phyloP scores from a whole-genome alignment of 2,113 vertebrate genomes.

The Leptobrachium ailaonicum region DNA sequence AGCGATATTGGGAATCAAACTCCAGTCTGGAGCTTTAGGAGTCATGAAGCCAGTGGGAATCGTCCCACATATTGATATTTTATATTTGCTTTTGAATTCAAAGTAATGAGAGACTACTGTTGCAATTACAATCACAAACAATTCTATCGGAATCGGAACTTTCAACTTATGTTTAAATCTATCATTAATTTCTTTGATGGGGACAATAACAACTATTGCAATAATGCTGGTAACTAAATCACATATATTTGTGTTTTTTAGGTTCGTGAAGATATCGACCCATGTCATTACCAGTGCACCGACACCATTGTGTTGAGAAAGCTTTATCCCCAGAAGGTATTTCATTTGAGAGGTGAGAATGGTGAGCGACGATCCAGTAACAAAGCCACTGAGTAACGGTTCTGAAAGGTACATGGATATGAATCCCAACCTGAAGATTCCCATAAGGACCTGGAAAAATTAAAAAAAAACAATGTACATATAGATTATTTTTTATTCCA shows the following conservation, averaged over 20 bases:
- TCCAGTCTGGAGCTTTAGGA: constrained; percentile 54
- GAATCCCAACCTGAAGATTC: constrained; percentile 61
- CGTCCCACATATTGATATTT: constrained; percentile 53
- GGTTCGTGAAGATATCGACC: constrained; percentile 60
- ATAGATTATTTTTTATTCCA: neutral
- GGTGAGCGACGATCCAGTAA: constrained; percentile 59
- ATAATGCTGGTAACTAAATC: constrained; percentile 61
- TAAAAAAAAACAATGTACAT: constrained; percentile 13
- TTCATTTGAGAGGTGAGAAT: constrained; percentile 66
- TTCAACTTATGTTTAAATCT: constrained; percentile 59
- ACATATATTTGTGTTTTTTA: constrained; percentile 60
- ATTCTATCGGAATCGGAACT: constrained; percentile 58
- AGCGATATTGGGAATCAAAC: constrained; percentile 60
- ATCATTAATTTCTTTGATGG: constrained; percentile 64
- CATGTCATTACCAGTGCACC: constrained; percentile 59
- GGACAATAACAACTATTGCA: constrained; percentile 58
- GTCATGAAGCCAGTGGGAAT: constrained; percentile 64
- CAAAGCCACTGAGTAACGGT: constrained; percentile 64
- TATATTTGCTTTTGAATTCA: constrained; percentile 48
- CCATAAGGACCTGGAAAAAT: constrained; percentile 63
- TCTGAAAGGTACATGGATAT: constrained; percentile 64
- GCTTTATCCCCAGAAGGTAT: constrained; percentile 63
- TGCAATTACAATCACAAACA: constrained; percentile 59
- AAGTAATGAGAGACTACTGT: constrained; percentile 56
- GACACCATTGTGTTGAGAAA: constrained; percentile 53